These are phyloP conservation scores for Ryuthela nishihirai DNA, from an alignment of 2,888 invertebrate genomes.

Conservation along the genomic window DNA sequence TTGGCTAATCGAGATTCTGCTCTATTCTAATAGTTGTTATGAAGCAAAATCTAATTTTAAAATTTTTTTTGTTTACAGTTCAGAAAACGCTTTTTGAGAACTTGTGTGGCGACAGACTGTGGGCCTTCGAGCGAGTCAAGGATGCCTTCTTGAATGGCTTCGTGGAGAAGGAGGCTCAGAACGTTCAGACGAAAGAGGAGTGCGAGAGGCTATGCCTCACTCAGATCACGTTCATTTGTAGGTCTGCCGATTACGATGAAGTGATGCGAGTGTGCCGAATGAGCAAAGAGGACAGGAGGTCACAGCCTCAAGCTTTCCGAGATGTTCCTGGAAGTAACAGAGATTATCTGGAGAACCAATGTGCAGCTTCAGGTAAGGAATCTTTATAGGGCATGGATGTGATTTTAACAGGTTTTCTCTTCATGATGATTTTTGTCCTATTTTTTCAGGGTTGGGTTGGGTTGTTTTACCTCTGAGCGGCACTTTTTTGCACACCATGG, in stretches of 20 bases:
- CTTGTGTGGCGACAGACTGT: conserved; percentile 53
- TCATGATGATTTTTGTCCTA: too few relatives aligned
- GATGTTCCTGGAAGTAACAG: conserved; percentile 52
- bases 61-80: conserved; percentile 42
- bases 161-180: conserved; percentile 50
- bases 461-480: too few relatives aligned
- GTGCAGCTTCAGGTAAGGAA: conserved; percentile 48
- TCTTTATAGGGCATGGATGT: too few relatives aligned
- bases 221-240: conserved; percentile 55
- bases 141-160: conserved; percentile 53
- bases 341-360: conserved; percentile 58
- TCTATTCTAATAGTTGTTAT: too few relatives aligned
- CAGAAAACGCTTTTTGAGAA: conserved; percentile 48
- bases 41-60: not conserved
- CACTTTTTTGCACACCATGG: too few relatives aligned
- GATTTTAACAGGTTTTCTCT: too few relatives aligned
- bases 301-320: conserved; percentile 55
- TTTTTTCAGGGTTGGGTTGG: too few relatives aligned
- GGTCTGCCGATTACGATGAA: conserved; percentile 57
- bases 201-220: conserved; percentile 56
- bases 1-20: too few relatives aligned
- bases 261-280: conserved; percentile 52
- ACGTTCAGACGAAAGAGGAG: conserved; percentile 51
- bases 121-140: conserved; percentile 56
- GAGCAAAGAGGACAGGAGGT: conserved; percentile 56